Evolutionary conservation across 2,888 invertebrate species (phyloP).

Genomic region (Amphipoea lucens): DNA sequence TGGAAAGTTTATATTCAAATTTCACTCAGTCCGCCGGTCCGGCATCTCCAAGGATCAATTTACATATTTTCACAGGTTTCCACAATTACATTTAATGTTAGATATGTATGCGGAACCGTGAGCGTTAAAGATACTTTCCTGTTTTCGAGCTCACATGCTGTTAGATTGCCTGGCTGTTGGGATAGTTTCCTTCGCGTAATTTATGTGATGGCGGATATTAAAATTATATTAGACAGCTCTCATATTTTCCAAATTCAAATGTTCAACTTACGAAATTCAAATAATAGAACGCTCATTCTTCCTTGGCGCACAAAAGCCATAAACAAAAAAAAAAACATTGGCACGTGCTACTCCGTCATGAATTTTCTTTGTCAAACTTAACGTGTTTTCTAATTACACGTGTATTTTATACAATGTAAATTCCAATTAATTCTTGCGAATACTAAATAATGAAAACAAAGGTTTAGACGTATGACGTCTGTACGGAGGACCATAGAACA

Average conservation of each 20-base stretch:
- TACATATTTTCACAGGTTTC: slow-evolving; percentile 90
- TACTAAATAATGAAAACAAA: slow-evolving; percentile 81
- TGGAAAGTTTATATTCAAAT: slow-evolving; percentile 90
- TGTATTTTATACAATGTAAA: slow-evolving; percentile 84
- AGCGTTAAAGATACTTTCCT: slow-evolving; percentile 67
- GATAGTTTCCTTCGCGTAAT: slow-evolving; percentile 57
- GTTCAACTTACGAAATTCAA: slow-evolving; percentile 19
- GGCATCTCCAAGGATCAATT: slow-evolving; percentile 90
- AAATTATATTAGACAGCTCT: slow-evolving; percentile 43
- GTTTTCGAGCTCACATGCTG: slow-evolving; percentile 60
- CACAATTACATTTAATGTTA: slow-evolving; percentile 84
- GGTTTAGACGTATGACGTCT: slow-evolving; percentile 77
- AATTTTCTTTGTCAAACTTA: slow-evolving; percentile 76
- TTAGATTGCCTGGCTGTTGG: slow-evolving; percentile 59
- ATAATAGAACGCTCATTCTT: slow-evolving; percentile 19
- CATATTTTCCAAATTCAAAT: slow-evolving; percentile 38
- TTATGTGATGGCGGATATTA: slow-evolving; percentile 43
- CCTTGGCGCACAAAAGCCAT: slow-evolving; percentile 28
- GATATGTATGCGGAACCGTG: slow-evolving; percentile 74
- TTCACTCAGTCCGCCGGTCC: slow-evolving; percentile 87
- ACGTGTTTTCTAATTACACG: slow-evolving; percentile 83
- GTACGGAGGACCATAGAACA: slow-evolving; percentile 76
- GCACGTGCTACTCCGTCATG: slow-evolving; percentile 66
- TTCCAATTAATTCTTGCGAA: slow-evolving; percentile 84
- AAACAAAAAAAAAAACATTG: slow-evolving; percentile 55